phyloP scores from a whole-genome alignment of 2,888 invertebrate species.

The Eremobia ochroleuca region DNA sequence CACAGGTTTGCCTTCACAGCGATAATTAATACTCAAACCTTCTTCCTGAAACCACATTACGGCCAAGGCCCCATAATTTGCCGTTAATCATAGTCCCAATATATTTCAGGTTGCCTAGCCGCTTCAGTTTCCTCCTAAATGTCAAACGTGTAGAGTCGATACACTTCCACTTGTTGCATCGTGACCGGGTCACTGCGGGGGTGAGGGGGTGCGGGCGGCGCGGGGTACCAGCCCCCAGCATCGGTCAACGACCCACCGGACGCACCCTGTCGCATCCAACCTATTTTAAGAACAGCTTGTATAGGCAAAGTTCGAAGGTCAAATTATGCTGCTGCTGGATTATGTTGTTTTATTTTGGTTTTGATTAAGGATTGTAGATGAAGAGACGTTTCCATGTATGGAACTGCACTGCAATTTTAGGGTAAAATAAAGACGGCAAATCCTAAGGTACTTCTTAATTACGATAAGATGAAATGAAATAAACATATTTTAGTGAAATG shows the following conservation, averaged over 20 bases:
- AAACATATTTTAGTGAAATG: not conserved
- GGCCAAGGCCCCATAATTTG: conserved; percentile 15
- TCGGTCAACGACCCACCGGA: conserved; percentile 83
- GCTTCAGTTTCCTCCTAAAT: conserved; percentile 79
- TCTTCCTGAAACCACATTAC: not conserved
- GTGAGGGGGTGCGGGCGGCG: conserved; percentile 69
- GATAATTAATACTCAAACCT: not conserved
- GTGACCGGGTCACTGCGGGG: conserved; percentile 86
- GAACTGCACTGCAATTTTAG: too few relatives aligned
- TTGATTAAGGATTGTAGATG: not conserved
- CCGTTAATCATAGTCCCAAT: conserved; percentile 53
- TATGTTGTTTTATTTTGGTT: conserved; percentile 24
- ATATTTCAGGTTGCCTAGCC: conserved; percentile 62
- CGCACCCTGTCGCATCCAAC: conserved; percentile 83
- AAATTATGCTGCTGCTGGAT: conserved; percentile 65
- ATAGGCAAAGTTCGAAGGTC: conserved; percentile 86
- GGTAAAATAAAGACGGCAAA: not conserved
- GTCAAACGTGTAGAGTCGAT: conserved; percentile 88
- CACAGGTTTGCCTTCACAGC: not conserved
- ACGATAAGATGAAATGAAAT: not conserved
- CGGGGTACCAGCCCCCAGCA: conserved; percentile 67
- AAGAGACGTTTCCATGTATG: not conserved
- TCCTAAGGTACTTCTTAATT: not conserved
- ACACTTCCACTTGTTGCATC: conserved; percentile 87
- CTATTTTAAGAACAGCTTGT: conserved; percentile 84